A percentile compares a stretch with the other conserved stretches of the same genome.
Evolutionary conservation across 2,888 invertebrate genomes (phyloP).

Genomic region (Hofmannophila pseudospretella): DNA sequence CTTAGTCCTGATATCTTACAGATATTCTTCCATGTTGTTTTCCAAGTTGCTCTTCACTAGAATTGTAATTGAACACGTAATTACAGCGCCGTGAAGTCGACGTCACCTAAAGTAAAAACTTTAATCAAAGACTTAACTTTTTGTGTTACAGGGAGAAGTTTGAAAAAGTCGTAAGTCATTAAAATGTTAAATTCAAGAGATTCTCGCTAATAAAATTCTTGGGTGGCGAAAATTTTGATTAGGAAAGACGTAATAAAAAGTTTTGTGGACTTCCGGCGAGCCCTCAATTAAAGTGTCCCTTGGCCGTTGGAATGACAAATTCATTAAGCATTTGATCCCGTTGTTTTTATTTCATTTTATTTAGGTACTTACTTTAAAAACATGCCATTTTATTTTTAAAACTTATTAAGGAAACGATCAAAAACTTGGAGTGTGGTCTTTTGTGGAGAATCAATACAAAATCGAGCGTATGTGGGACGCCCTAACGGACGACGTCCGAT

Average conservation of each 20-base stretch:
- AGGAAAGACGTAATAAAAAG: slow-evolving; percentile 48
- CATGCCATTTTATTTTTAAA: too few relatives aligned
- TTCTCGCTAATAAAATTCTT: slow-evolving; percentile 37
- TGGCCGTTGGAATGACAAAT: slow-evolving; percentile 35
- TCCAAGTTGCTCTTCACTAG: too few relatives aligned
- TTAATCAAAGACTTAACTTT: slow-evolving; percentile 18
- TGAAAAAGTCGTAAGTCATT: slow-evolving; percentile 38
- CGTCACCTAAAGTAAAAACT: slow-evolving; percentile 1
- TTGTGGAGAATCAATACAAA: too few relatives aligned
- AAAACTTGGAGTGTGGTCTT: too few relatives aligned
- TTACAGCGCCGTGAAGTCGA: neutral
- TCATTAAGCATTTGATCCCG: slow-evolving; percentile 38
- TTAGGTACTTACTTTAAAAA: too few relatives aligned
- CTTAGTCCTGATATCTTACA: too few relatives aligned
- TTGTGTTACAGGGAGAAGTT: slow-evolving; percentile 31
- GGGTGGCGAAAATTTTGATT: slow-evolving; percentile 47
- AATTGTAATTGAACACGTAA: too few relatives aligned
- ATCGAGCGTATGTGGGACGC: too few relatives aligned
- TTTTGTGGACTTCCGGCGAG: slow-evolving; percentile 32
- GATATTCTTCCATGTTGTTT: too few relatives aligned
- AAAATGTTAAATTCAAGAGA: slow-evolving; percentile 30
- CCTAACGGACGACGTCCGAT: too few relatives aligned
- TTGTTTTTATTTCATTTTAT: slow-evolving; percentile 20
- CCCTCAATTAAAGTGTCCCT: slow-evolving; percentile 47
- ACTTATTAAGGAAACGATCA: too few relatives aligned